phyloP scores from a whole-genome alignment of 1,140 invertebrate species.

The Lycorma delicatula region DNA sequence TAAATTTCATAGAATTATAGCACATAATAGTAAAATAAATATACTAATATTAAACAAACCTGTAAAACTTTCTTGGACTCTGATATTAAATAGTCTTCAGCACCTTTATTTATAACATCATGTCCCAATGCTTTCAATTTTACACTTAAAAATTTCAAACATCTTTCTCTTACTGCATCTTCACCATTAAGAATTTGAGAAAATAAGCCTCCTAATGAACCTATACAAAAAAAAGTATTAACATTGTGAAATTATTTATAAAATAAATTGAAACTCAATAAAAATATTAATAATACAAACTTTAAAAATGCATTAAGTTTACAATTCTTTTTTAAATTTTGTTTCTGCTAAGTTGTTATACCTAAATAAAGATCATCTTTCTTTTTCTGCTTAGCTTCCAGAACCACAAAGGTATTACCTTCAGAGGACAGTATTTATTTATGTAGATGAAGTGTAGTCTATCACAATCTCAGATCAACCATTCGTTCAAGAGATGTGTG shows the following conservation, averaged over 20 bases:
- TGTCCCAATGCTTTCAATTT: constrained; percentile 73
- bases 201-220: constrained; percentile 75
- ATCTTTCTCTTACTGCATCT: constrained; percentile 72
- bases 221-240: constrained; percentile 40
- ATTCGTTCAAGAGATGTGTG: too few relatives aligned
- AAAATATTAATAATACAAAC: constrained; percentile 1
- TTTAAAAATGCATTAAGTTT: too few relatives aligned
- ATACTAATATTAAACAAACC: constrained; percentile 38
- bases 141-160: constrained; percentile 76
- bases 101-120: constrained; percentile 72
- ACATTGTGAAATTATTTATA: not conserved
- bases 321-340: too few relatives aligned
- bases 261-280: not conserved
- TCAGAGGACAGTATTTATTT: too few relatives aligned
- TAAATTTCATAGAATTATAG: too few relatives aligned
- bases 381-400: too few relatives aligned
- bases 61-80: constrained; percentile 82
- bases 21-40: too few relatives aligned
- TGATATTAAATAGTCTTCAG: constrained; percentile 74
- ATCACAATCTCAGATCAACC: too few relatives aligned
- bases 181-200: constrained; percentile 73
- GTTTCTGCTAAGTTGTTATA: too few relatives aligned
- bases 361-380: too few relatives aligned
- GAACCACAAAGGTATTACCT: too few relatives aligned
- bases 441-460: too few relatives aligned